Evolutionary conservation across 2,797 vertebrate genomes (phyloP).

Genomic region (Enteromius afrohamiltoni): DNA sequence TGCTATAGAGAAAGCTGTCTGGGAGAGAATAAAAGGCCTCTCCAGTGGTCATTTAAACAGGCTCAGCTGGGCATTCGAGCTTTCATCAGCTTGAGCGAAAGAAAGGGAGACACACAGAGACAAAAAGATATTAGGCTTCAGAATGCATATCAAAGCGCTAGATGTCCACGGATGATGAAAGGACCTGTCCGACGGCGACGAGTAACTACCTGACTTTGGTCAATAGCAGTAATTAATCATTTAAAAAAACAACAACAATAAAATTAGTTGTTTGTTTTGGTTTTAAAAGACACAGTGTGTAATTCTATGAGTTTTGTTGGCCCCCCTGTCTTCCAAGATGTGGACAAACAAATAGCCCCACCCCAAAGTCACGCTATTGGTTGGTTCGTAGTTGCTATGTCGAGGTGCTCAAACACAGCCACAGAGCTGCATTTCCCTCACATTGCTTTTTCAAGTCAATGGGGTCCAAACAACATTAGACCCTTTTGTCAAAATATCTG

Average conservation of each 20-base stretch:
- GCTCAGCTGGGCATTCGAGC: conserved; percentile 44
- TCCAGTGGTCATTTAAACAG: conserved; percentile 56
- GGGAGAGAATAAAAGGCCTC: conserved; percentile 51
- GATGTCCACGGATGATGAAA: conserved; percentile 39
- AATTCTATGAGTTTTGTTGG: not conserved
- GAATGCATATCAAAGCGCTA: conserved; percentile 54
- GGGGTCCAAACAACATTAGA: not conserved
- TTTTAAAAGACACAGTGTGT: not conserved
- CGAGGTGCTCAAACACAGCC: not conserved
- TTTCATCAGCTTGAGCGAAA: conserved; percentile 49
- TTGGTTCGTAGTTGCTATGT: not conserved
- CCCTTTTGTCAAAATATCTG: not conserved
- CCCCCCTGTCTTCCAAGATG: not conserved
- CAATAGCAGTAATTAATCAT: conserved; percentile 32
- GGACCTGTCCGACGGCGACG: conserved; percentile 23
- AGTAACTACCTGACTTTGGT: conserved; percentile 30
- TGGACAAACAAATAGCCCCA: not conserved
- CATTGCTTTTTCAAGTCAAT: not conserved
- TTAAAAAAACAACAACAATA: not conserved
- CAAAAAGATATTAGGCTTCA: conserved; percentile 30
- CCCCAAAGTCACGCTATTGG: not conserved
- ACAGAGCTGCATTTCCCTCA: not conserved
- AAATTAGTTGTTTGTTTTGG: not conserved
- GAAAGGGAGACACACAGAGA: conserved; percentile 42
- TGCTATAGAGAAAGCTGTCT: conserved; percentile 46